Conservation (phyloP, 2,113 vertebrate genomes). For the Dipodomys merriami region DNA sequence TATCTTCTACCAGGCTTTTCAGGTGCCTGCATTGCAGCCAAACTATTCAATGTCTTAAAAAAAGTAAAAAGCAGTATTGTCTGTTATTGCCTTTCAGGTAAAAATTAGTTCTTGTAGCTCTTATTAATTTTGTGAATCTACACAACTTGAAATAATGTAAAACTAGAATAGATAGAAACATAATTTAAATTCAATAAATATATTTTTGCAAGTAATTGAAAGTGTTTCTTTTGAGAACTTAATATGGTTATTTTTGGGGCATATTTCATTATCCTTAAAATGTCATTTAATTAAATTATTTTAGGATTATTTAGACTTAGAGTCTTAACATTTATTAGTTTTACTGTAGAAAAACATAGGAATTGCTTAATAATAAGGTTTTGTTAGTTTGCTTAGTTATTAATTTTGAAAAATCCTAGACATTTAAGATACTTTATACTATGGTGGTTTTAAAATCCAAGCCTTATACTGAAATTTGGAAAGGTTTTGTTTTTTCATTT, state of each 20-base stretch:
- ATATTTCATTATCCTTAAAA: conserved; percentile 53
- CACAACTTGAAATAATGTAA: conserved; percentile 45
- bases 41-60: neutral
- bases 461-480: neutral
- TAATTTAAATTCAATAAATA: conserved; percentile 6
- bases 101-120: neutral
- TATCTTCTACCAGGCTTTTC: neutral
- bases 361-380: conserved; percentile 24
- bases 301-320: conserved; percentile 31
- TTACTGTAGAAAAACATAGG: neutral
- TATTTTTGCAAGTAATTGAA: conserved; percentile 44
- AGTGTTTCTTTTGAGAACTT: conserved; percentile 40
- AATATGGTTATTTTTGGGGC: conserved; percentile 30
- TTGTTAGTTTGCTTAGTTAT: neutral
- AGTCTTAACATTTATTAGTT: conserved; percentile 55
- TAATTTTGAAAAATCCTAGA: neutral
- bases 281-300: conserved; percentile 56
- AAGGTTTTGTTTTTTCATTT: neutral
- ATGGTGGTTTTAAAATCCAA: neutral
- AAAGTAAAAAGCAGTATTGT: neutral
- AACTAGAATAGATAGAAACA: neutral
- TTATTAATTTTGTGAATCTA: neutral
- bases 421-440: neutral
- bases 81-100: neutral
- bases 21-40: neutral